Percentiles rank a stretch among this genome's conserved stretches.
phyloP scores from a whole-genome alignment of 2,888 invertebrate species.

The Bedellia somnulentella region DNA sequence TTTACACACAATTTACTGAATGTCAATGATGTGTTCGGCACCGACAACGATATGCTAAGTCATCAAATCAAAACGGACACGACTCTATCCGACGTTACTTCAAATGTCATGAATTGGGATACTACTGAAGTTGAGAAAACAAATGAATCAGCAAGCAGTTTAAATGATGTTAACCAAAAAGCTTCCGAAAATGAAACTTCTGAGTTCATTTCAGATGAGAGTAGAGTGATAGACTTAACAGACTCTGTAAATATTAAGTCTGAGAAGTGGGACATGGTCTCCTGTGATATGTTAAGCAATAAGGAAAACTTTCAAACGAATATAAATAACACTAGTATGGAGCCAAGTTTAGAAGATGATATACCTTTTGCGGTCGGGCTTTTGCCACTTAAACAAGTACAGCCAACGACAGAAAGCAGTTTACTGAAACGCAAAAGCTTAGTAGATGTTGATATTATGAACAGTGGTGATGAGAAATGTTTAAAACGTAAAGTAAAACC shows the following conservation, averaged over 20 bases:
- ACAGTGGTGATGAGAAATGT: constrained; percentile 37
- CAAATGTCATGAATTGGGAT: too few relatives aligned
- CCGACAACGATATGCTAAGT: not conserved
- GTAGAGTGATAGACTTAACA: constrained; percentile 25
- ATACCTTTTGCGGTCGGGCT: constrained; percentile 50
- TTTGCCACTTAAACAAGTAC: constrained; percentile 34
- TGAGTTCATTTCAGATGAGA: constrained; percentile 13
- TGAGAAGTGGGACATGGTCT: constrained; percentile 21
- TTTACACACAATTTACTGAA: not conserved
- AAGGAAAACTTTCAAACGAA: constrained; percentile 22
- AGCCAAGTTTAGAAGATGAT: constrained; percentile 24
- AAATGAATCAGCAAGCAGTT: not conserved
- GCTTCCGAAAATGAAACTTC: not conserved
- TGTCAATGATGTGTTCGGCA: not conserved
- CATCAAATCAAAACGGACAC: not conserved
- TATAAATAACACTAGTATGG: constrained; percentile 13
- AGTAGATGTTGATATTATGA: constrained; percentile 20
- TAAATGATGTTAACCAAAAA: not conserved
- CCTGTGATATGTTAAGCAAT: constrained; percentile 14
- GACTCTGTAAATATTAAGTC: constrained; percentile 17
- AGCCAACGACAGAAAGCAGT: constrained; percentile 21
- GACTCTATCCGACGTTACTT: not conserved
- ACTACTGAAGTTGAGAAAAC: not conserved
- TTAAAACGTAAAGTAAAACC: constrained; percentile 46
- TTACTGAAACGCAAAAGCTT: constrained; percentile 29